These are phyloP conservation scores for Sebastiscus tertius DNA, from an alignment of 2,797 vertebrate genomes.

Conservation along the genomic window DNA sequence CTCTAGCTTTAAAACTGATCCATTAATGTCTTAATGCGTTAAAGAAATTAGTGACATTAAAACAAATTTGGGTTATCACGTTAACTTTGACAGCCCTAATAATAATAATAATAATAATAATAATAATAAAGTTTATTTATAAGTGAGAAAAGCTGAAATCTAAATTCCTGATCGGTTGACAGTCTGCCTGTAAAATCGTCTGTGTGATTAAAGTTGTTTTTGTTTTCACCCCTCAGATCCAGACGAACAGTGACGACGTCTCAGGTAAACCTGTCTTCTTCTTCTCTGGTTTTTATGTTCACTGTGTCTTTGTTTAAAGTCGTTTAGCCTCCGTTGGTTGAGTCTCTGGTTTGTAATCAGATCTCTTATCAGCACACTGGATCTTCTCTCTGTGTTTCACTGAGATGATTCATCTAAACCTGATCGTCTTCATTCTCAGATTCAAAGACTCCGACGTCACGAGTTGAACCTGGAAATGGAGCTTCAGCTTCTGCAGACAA, in stretches of 20 bases:
- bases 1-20: no score
- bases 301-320: not conserved
- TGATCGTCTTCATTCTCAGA: not conserved
- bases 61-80: rapidly evolving
- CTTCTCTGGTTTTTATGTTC: not conserved
- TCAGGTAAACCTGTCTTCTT: slow-evolving; percentile 43
- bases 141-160: no score
- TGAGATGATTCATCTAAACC: not conserved
- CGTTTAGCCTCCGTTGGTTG: no score
- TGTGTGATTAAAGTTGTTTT: not conserved
- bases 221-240: slow-evolving; percentile 22
- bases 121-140: no score
- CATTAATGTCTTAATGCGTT: no score
- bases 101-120: no score
- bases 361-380: not conserved
- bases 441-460: not conserved
- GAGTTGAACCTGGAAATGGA: not conserved
- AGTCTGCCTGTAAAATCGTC: not conserved
- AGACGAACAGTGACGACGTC: not conserved
- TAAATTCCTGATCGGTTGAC: not conserved
- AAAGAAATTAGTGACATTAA: no score
- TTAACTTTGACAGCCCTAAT: no score
- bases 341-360: not conserved
- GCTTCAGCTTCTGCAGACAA: not conserved
- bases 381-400: not conserved